Evolutionary conservation across 2,797 vertebrate species (phyloP).

Genomic region (Bucorvus abyssinicus): DNA sequence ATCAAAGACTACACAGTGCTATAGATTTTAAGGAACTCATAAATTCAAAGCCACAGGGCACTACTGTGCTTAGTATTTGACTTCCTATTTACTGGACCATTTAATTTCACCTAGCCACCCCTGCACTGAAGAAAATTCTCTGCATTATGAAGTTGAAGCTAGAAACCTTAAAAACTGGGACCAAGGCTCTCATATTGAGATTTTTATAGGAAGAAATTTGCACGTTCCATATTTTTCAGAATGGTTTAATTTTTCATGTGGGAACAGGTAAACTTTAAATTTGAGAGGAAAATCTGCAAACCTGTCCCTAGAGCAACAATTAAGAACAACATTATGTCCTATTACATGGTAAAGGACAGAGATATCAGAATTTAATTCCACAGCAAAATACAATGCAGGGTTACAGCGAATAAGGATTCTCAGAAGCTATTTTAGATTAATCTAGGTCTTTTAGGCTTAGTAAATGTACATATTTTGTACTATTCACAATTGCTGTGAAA

Average conservation of each 20-base stretch:
- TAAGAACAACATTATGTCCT: constrained; percentile 3
- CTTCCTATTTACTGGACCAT: background rate
- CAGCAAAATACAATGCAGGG: background rate
- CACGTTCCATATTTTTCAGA: background rate
- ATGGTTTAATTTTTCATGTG: background rate
- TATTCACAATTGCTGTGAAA: background rate
- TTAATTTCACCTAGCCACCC: background rate
- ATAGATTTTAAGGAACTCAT: background rate
- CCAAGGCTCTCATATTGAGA: background rate
- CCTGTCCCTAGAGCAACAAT: background rate
- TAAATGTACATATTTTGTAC: background rate
- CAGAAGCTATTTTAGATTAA: background rate
- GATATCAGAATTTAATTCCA: background rate
- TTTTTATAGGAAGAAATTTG: background rate
- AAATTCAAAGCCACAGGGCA: background rate
- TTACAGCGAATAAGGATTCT: background rate
- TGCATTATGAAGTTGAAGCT: background rate
- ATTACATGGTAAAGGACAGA: background rate
- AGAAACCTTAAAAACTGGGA: background rate
- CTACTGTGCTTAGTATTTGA: background rate
- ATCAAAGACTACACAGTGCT: background rate
- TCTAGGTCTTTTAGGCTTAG: background rate
- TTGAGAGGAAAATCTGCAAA: background rate
- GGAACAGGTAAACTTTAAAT: background rate
- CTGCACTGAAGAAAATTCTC: background rate